phyloP scores from a whole-genome alignment of 2,113 vertebrate genomes.

The Barbus barbus region DNA sequence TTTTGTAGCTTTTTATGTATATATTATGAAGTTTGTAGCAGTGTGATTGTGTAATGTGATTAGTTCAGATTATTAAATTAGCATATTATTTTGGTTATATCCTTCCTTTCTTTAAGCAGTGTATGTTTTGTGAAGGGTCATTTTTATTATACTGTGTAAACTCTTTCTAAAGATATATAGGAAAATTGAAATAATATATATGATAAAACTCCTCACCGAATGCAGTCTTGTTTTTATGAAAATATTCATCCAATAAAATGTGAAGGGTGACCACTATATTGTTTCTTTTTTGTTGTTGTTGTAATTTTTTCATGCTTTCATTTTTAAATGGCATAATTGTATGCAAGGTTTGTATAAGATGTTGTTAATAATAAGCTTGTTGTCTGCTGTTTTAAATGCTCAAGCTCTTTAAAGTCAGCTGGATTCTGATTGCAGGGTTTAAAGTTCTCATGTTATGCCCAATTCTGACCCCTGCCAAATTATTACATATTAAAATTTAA shows the following conservation, averaged over 20 bases:
- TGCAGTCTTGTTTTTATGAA: background rate
- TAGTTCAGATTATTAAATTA: background rate
- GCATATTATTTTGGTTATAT: background rate
- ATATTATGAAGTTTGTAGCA: background rate
- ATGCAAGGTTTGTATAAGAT: background rate
- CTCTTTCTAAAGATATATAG: background rate
- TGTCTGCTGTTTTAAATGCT: too few relatives aligned
- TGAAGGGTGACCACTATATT: background rate
- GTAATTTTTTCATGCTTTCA: background rate
- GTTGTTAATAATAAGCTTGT: background rate
- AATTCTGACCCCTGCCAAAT: too few relatives aligned
- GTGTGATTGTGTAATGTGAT: background rate
- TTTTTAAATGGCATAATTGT: background rate
- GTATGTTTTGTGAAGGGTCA: too few relatives aligned
- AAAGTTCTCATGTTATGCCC: too few relatives aligned
- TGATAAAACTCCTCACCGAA: background rate
- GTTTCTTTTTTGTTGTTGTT: background rate
- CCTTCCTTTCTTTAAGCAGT: background rate
- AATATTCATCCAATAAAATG: slow-evolving; percentile 1
- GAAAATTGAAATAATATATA: too few relatives aligned
- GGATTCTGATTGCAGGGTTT: too few relatives aligned
- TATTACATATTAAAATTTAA: too few relatives aligned
- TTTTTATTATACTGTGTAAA: slow-evolving; percentile 1
- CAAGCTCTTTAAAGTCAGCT: background rate
- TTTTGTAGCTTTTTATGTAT: background rate